Base-by-base conservation (phyloP, 1,140 invertebrate genomes). In the Heliconius congener region DNA sequence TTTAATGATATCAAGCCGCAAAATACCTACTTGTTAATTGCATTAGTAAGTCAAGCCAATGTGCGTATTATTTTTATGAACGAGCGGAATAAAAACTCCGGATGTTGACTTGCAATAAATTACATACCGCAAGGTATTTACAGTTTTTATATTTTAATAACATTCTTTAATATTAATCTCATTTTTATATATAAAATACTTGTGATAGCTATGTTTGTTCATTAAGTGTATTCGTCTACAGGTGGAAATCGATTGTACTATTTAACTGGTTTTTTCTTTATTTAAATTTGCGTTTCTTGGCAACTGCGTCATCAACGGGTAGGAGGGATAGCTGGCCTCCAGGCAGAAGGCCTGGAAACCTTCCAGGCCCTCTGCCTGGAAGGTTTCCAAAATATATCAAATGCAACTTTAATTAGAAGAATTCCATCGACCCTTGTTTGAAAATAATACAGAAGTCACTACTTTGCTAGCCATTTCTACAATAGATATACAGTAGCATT, bases 11-110 rank as follows among this genome's bases (percentile, higher is more conserved):
- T 46, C 13, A 46, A 46, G 42, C 13, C 13, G 50, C 13, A 52
- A 52, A 52, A 52, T 52, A 52, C 50, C 18, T 19, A 52, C 16
- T 66, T 30, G 27, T 5, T 66, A 27, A 66, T 66, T 66, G 23
- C 60, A 66, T 66, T 66, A 66, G 57, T 30, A 66, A 66, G 23
- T 66, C 60, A 30, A 66, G 23, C 19, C n/a, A 27, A 66, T 30
- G n/a, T 66, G 23, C 60, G 8, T 66, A 66, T 23, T n/a, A 30
- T 57, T 66, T 57, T 66, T 30, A 66, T 66, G 60, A 66, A 66
- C 13, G 27, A 30, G 23, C 16, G 13, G 23, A 66, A 30, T 23
- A 66, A 66, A 60, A 27, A 66, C 60, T 66, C 60, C 60, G 60
- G 60, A 66, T 66, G 57, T 60, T 11, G 8, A 60, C 57, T 9